Base-by-base conservation (phyloP, 2,797 vertebrate species). In the Spinibarbus caldwelli region DNA sequence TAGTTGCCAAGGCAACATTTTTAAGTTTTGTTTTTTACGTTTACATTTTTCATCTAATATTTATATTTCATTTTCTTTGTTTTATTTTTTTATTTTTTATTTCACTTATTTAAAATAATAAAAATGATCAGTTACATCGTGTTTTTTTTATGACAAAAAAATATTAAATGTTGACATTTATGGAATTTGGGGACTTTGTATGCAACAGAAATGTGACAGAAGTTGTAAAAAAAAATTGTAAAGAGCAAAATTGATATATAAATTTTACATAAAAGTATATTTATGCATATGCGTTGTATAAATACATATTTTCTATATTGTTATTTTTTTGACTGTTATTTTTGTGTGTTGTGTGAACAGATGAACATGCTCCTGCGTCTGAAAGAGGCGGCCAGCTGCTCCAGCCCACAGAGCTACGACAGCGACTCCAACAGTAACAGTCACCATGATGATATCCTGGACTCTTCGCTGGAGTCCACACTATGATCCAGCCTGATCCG, bases 281-380 rank as follows among this genome's bases (percentile, higher is more conserved):
- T 49, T 49, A 19, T 49, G 17, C 47, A 47, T 47, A 4, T 47
- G 45, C 47, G 3, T 15, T 54, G 21, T 54, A 54, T 54, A 23
- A 54, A 54, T 23, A 21, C 52, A 23, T 23, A 11, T 11, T 57
- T 21, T 57, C 11, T 57, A n/a, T n/a, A n/a, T 57, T n/a, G n/a
- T n/a, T n/a, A n/a, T n/a, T n/a, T n/a, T n/a, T n/a, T n/a, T n/a
- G 34, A 73, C 14, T 29, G 26, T 81, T 54, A 11, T 34, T 67
- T 49, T n/a, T 17, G 47, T 59, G 52, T n/a, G 11, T 38, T 96
- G 92, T 96, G 92, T 54, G 38, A 5, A 38, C 93, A 99, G 98
- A 98, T 99, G 97, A 99, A 97, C 91, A 99, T 99, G 98, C 92
- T 99, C 45, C 98, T 99, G 97, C 94, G 98, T 64, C 96, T 99